Evolutionary conservation across 53 echinoderm and acorn worm genomes (phyloP).

Genomic region (Paracentrotus lividus): DNA sequence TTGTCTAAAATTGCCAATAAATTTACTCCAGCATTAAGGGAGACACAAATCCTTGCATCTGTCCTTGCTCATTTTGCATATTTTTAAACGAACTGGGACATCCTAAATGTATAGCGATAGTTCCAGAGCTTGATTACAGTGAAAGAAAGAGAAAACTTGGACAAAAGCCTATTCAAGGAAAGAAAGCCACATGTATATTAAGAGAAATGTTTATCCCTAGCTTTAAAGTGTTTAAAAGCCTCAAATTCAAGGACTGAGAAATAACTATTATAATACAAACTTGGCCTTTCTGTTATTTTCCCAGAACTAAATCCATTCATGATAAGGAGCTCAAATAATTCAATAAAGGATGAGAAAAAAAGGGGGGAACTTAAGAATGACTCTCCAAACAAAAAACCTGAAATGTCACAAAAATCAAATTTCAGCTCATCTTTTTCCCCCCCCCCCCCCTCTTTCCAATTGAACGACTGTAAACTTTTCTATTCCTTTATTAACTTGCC

Average conservation of each 20-base stretch:
- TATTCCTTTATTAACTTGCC: too few species aligned
- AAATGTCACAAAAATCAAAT: too few species aligned
- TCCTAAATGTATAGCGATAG: neutral
- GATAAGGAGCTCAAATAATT: neutral
- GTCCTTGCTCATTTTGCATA: neutral
- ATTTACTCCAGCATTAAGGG: slow-evolving; percentile 5
- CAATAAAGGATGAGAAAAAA: neutral
- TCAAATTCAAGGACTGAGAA: too few species aligned
- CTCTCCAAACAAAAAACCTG: neutral
- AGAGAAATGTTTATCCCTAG: neutral
- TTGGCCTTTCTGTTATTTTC: neutral
- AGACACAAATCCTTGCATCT: slow-evolving; percentile 37
- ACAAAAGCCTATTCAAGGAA: neutral
- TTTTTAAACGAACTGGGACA: neutral
- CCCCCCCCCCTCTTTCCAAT: too few species aligned
- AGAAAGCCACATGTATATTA: too few species aligned
- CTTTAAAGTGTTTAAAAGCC: neutral
- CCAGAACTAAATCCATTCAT: neutral
- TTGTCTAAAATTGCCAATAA: slow-evolving; percentile 30
- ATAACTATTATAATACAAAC: too few species aligned
- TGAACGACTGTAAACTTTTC: too few species aligned
- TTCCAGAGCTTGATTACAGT: neutral
- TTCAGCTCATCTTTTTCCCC: too few species aligned
- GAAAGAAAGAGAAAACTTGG: neutral
- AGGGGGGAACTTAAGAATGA: neutral